These are phyloP conservation scores for Globicephala melas DNA, from an alignment of 2,113 vertebrate species.

Conservation along the genomic window DNA sequence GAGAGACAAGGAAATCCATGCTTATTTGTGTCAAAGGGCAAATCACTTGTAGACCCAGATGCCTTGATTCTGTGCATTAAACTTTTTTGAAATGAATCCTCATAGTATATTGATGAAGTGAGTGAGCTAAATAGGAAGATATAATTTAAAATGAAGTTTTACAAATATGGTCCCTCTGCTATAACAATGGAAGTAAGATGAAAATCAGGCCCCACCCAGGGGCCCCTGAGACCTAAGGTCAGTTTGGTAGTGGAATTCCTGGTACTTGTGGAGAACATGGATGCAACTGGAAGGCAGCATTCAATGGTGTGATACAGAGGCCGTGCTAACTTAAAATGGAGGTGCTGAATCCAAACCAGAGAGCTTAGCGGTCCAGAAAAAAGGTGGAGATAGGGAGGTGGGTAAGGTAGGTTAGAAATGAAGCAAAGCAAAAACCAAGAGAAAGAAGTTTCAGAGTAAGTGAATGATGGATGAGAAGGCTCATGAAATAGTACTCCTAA, in stretches of 20 bases:
- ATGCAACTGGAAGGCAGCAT: too few relatives aligned
- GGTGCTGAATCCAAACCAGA: not conserved
- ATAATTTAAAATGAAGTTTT: not conserved
- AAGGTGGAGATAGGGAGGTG: not conserved
- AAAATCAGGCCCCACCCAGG: fast-evolving
- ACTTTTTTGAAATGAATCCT: not conserved
- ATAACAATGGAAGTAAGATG: not conserved
- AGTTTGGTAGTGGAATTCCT: not conserved
- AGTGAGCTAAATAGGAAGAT: not conserved
- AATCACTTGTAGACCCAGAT: not conserved
- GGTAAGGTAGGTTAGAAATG: not conserved
- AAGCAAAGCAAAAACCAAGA: not conserved
- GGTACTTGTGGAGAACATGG: not conserved
- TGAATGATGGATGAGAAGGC: not conserved
- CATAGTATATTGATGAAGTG: not conserved
- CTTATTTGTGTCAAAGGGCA: not conserved
- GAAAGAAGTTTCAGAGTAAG: not conserved
- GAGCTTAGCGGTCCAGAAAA: not conserved
- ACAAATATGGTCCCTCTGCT: not conserved
- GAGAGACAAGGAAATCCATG: not conserved
- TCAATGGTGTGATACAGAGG: not conserved
- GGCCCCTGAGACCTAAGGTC: not conserved
- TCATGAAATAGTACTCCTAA: not conserved
- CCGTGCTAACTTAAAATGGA: not conserved
- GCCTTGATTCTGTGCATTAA: not conserved